phyloP scores from a whole-genome alignment of 2,797 vertebrate species.

The Squalus acanthias region DNA sequence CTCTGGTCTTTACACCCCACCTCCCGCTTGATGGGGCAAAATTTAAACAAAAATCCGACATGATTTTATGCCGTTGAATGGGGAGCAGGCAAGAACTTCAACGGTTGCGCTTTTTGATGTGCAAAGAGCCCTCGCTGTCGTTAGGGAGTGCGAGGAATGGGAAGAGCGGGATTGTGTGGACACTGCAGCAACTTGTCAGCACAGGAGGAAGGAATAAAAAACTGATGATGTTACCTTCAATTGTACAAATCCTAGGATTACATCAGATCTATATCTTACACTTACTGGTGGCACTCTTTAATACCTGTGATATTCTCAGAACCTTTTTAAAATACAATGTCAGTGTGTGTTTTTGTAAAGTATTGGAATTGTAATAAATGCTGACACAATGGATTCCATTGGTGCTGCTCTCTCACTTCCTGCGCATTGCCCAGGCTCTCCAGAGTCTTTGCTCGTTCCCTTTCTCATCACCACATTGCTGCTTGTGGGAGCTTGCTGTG shows the following conservation, averaged over 20 bases:
- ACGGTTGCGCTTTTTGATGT: no score
- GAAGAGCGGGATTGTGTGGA: no score
- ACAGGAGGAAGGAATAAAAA: background rate
- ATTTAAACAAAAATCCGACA: background rate
- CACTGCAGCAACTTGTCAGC: background rate
- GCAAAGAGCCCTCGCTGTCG: background rate
- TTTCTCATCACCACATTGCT: background rate
- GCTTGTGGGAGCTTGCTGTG: background rate
- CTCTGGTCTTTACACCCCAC: background rate
- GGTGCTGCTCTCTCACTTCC: background rate
- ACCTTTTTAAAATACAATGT: background rate
- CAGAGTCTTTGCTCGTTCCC: background rate
- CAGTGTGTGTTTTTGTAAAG: background rate
- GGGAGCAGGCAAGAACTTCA: background rate
- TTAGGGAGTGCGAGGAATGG: background rate
- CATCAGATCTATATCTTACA: background rate
- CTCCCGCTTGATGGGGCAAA: background rate
- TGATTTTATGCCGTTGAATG: background rate
- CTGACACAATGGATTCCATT: background rate
- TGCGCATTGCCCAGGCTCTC: background rate
- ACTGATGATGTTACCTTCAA: background rate
- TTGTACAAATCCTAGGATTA: no score
- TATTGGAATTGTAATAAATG: conserved; percentile 17
- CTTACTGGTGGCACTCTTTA: background rate
- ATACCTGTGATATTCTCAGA: conserved; percentile 6